Conservation (phyloP, 1,140 invertebrate genomes). For the Scaptodrosophila lebanonensis region DNA sequence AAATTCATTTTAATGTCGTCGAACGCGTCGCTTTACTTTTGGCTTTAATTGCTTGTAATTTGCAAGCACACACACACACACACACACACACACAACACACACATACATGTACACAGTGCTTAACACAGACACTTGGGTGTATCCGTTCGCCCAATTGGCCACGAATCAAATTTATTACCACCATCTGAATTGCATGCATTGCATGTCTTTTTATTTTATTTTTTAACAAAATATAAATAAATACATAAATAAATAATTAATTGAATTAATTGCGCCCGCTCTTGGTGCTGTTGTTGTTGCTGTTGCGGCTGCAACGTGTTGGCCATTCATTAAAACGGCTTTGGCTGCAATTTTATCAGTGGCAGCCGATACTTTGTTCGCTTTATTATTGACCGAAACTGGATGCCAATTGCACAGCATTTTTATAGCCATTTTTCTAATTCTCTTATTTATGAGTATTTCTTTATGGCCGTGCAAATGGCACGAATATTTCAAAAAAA, state of each 20-base stretch:
- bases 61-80: not conserved
- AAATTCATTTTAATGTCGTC: too few species aligned
- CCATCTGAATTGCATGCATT: constrained; percentile 1
- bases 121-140: too few species aligned
- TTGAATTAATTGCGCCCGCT: constrained; percentile 46
- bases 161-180: constrained; percentile 7
- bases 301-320: constrained; percentile 4
- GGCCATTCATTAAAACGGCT: constrained; percentile 37
- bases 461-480: constrained; percentile 24
- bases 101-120: not conserved
- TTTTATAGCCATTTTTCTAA: constrained; percentile 4
- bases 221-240: constrained; percentile 25
- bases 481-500: constrained; percentile 33
- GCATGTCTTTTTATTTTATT: constrained; percentile 4
- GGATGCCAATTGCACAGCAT: not conserved
- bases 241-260: constrained; percentile 44
- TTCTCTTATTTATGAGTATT: constrained; percentile 11
- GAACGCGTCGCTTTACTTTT: too few species aligned
- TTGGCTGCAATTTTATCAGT: constrained; percentile 13
- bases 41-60: constrained; percentile 1
- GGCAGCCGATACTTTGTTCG: constrained; percentile 27
- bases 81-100: not conserved
- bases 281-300: not conserved
- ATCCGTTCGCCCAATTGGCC: constrained; percentile 8
- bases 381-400: not conserved